Evolutionary conservation across 1,140 invertebrate species (phyloP).

Genomic region (Andrena cerasifolii): DNA sequence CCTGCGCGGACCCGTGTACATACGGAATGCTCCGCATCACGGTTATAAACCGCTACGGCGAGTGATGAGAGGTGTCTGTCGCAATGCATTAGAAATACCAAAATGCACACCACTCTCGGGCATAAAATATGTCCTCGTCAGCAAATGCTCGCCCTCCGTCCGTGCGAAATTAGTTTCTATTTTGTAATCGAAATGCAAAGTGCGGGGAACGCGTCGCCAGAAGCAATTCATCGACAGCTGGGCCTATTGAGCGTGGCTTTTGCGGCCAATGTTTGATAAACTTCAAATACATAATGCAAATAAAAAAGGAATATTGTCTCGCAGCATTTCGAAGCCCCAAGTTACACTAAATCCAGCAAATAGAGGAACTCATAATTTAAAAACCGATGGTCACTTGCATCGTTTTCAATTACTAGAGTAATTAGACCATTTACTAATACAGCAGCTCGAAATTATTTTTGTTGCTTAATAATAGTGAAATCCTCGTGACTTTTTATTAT

Average conservation of each 20-base stretch:
- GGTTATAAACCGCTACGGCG: background rate
- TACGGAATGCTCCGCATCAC: background rate
- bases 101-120: constrained; percentile 7
- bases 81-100: constrained; percentile 22
- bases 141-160: background rate
- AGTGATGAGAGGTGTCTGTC: constrained; percentile 13
- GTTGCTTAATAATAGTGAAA: too few species aligned
- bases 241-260: background rate
- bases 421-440: too few species aligned
- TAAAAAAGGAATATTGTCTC: background rate
- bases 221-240: background rate
- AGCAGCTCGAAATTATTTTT: too few species aligned
- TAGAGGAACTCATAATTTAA: too few species aligned
- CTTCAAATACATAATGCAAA: background rate
- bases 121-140: constrained; percentile 25
- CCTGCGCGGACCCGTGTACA: too few species aligned
- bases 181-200: constrained; percentile 17
- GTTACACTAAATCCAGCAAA: background rate
- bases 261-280: too few species aligned
- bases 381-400: too few species aligned
- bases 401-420: too few species aligned
- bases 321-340: background rate
- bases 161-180: constrained; percentile 8
- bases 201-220: background rate
- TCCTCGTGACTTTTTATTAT: too few species aligned